Conservation (phyloP, 2,113 vertebrate species). For the Myotis lucifugus region DNA sequence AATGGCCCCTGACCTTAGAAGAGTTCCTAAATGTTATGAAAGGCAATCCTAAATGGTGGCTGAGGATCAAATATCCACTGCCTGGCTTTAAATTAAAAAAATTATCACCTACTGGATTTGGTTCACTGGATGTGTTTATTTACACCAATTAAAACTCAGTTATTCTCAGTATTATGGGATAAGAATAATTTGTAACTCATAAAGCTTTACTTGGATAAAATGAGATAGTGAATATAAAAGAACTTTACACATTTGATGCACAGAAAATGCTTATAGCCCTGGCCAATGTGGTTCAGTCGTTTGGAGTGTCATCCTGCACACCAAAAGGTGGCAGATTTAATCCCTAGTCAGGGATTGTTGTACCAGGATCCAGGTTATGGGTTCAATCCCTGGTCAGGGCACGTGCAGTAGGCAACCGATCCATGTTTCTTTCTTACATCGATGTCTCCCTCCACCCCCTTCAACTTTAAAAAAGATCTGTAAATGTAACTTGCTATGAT, state of each 20-base stretch:
- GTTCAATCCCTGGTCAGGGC: too few relatives aligned
- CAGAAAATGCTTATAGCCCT: neutral
- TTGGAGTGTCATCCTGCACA: too few relatives aligned
- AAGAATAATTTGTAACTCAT: constrained; percentile 10
- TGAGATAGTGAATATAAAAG: neutral
- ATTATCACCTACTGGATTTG: neutral
- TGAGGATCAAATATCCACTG: neutral
- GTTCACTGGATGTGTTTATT: neutral
- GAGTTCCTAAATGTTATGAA: neutral
- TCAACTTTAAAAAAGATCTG: neutral
- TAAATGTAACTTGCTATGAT: neutral
- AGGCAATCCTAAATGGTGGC: neutral
- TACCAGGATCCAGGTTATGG: too few relatives aligned
- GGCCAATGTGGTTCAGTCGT: too few relatives aligned
- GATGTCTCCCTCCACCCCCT: too few relatives aligned
- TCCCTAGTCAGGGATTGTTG: too few relatives aligned
- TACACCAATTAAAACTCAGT: neutral
- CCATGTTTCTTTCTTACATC: too few relatives aligned
- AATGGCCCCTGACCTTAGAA: neutral
- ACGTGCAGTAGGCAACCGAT: too few relatives aligned
- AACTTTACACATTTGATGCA: neutral
- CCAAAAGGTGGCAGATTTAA: too few relatives aligned
- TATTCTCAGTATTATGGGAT: neutral
- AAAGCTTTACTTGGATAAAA: constrained; percentile 22
- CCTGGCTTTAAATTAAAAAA: neutral